Conservation (phyloP, 2,888 invertebrate species). For the Hirudinaria manillensis region DNA sequence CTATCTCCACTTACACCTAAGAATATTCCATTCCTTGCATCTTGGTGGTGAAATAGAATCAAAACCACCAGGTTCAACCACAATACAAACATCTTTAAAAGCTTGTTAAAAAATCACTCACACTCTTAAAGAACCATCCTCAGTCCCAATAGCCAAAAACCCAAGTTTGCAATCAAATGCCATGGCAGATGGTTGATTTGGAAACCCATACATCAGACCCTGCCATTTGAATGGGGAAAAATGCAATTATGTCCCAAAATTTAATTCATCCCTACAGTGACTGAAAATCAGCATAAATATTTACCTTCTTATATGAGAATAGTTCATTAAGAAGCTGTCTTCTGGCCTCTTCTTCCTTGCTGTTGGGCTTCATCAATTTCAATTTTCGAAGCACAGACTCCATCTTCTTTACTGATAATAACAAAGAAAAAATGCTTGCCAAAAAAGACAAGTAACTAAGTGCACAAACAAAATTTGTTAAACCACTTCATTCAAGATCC, state of each 20-base stretch:
- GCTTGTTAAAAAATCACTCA: conserved; percentile 27
- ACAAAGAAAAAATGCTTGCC: no score
- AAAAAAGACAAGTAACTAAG: no score
- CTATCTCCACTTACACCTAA: no score
- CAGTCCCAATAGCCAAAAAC: conserved; percentile 86
- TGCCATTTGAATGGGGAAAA: conserved; percentile 54
- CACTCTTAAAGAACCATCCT: conserved; percentile 62
- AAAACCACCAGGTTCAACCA: no score
- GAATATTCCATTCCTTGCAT: no score
- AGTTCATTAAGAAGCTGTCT: conserved; percentile 87
- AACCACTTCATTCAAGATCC: no score
- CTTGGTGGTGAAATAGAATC: no score
- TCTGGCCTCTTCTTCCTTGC: conserved; percentile 77
- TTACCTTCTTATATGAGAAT: conserved; percentile 84
- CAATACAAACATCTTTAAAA: neutral
- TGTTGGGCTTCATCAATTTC: conserved; percentile 48
- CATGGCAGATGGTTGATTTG: conserved; percentile 86
- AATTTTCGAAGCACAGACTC: conserved; percentile 38
- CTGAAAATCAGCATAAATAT: no score
- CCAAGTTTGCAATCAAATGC: conserved; percentile 84
- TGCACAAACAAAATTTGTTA: no score
- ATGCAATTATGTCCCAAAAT: no score
- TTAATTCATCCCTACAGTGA: no score
- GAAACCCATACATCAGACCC: conserved; percentile 95
- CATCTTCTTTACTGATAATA: conserved; percentile 16